Conservation (phyloP, 2,888 invertebrate species). For the Mesorhabditis spiculigera region DNA sequence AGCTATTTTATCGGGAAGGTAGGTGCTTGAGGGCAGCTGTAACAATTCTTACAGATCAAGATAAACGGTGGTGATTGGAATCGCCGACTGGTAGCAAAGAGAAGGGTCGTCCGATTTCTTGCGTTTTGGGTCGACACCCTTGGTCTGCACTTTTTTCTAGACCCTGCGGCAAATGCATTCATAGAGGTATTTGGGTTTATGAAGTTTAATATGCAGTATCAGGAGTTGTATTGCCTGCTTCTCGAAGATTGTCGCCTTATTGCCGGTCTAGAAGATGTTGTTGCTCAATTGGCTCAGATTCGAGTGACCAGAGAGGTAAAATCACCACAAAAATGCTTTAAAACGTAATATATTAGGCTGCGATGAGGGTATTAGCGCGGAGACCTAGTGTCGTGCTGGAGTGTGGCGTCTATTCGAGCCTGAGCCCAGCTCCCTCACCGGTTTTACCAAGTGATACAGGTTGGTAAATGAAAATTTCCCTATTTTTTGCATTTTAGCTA, state of each 20-base stretch:
- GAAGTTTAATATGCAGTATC: conserved; percentile 6
- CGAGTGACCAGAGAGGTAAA: conserved; percentile 22
- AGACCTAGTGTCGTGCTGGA: conserved; percentile 50
- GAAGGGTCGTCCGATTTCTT: conserved; percentile 75
- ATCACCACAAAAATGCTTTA: conserved; percentile 10
- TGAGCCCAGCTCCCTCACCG: conserved; percentile 49
- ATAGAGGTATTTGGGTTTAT: conserved; percentile 67
- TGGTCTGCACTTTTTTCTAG: conserved; percentile 74
- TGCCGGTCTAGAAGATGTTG: conserved; percentile 48
- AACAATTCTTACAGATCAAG: conserved; percentile 6
- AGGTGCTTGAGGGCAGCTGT: conserved; percentile 12
- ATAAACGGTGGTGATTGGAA: neutral
- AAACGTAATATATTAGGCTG: conserved; percentile 5
- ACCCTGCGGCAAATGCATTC: conserved; percentile 72
- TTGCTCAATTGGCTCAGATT: conserved; percentile 32
- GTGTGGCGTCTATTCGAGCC: conserved; percentile 42
- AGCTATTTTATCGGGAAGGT: conserved; percentile 46
- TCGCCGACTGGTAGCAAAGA: conserved; percentile 58
- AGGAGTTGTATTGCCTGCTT: conserved; percentile 72
- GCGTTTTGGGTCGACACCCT: conserved; percentile 75
- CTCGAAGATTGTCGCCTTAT: conserved; percentile 69
- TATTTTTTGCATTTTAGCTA: conserved; percentile 20
- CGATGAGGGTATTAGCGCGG: conserved; percentile 33
- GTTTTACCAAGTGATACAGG: conserved; percentile 54
- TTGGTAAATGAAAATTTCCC: conserved; percentile 15